Percentiles rank a stretch among this genome's conserved stretches.
Conservation (phyloP, 1,140 invertebrate species). For the Drosophila parabipectinata region DNA sequence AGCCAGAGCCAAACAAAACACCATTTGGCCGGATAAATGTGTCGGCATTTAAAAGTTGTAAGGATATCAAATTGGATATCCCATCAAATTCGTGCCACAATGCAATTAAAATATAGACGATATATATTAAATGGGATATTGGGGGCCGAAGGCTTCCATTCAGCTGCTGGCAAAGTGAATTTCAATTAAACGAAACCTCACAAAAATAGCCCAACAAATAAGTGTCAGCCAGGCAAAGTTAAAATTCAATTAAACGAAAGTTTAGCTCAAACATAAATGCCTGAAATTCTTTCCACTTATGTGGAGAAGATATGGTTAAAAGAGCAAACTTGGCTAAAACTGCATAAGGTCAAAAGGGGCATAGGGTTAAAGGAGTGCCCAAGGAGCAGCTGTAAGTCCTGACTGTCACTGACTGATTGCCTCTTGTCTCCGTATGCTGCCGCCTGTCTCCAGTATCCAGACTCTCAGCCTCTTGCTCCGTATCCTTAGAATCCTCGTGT, state of each 20-base stretch:
- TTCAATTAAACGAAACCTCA: constrained; percentile 31
- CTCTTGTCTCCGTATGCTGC: constrained; percentile 1
- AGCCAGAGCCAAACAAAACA: constrained; percentile 5
- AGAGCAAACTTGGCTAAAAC: constrained; percentile 37
- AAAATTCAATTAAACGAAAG: constrained; percentile 44
- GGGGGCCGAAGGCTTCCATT: constrained; percentile 1
- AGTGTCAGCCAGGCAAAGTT: constrained; percentile 25
- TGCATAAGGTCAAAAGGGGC: constrained; percentile 8
- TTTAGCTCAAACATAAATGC: constrained; percentile 34
- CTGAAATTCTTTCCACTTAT: constrained; percentile 20
- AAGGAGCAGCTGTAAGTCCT: constrained; percentile 39
- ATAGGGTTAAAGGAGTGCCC: background rate
- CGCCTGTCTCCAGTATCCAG: background rate
- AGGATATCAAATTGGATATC: background rate
- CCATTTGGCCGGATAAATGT: constrained; percentile 22
- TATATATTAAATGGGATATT: background rate
- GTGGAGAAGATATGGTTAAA: constrained; percentile 6
- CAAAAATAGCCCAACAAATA: constrained; percentile 28
- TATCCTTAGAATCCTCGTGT: constrained; percentile 16
- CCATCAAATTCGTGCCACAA: constrained; percentile 11
- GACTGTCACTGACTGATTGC: constrained; percentile 38
- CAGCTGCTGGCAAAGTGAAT: constrained; percentile 26
- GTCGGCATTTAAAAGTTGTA: constrained; percentile 16
- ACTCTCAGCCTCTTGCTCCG: background rate
- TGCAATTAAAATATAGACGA: constrained; percentile 34